Percentiles rank a stretch among this genome's conserved stretches.
phyloP scores from a whole-genome alignment of 1,140 invertebrate species.

The Andrena cerasifolii region DNA sequence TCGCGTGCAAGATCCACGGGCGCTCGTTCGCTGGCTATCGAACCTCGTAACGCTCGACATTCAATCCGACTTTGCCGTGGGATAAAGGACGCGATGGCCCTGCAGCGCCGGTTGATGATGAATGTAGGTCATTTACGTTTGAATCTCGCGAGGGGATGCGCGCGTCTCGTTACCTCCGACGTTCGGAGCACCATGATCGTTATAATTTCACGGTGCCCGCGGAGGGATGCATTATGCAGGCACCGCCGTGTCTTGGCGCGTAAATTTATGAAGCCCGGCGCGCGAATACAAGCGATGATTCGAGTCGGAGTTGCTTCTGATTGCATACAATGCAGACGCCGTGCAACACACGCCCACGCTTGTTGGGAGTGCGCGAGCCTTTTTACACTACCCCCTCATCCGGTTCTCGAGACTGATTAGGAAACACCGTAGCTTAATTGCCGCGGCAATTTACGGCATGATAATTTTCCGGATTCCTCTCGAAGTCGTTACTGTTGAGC shows the following conservation, averaged over 20 bases:
- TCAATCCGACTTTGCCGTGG: neutral
- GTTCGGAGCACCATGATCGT: neutral
- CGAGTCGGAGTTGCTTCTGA: slow-evolving; percentile 33
- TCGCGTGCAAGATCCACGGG: neutral
- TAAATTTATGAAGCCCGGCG: neutral
- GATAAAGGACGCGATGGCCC: slow-evolving; percentile 37
- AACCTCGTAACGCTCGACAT: neutral
- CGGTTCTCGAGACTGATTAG: slow-evolving; percentile 21
- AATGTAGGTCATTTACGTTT: slow-evolving; percentile 57
- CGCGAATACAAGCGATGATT: slow-evolving; percentile 3
- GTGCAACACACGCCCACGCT: slow-evolving; percentile 24
- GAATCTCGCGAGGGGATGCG: slow-evolving; percentile 29
- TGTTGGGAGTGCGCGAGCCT: slow-evolving; percentile 7
- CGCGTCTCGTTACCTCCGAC: slow-evolving; percentile 17
- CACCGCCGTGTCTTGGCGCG: no score
- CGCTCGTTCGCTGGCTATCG: neutral
- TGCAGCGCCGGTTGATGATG: slow-evolving; percentile 24
- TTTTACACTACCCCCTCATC: slow-evolving; percentile 36
- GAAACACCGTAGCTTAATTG: slow-evolving; percentile 10
- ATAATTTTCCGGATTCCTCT: neutral
- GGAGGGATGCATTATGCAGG: neutral
- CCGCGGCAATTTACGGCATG: neutral
- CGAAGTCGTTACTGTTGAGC: no score
- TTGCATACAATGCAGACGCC: slow-evolving; percentile 32
- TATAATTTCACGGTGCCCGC: slow-evolving; percentile 13